Conservation (phyloP, 2,113 vertebrate genomes). For the Gracilinanus agilis region DNA sequence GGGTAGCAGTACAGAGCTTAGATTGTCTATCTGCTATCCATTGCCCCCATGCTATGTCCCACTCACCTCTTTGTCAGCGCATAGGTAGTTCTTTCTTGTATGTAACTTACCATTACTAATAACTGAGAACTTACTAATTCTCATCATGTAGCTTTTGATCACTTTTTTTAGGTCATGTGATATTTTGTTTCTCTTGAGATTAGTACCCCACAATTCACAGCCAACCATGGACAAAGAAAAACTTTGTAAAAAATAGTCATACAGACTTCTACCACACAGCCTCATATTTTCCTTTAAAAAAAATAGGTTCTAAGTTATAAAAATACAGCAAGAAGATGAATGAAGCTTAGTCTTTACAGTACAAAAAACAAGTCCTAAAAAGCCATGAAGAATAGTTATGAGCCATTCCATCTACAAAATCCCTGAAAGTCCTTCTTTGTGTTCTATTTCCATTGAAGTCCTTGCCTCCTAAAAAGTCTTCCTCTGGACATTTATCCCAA, state of each 20-base stretch:
- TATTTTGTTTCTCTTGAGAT: neutral
- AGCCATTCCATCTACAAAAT: conserved; percentile 2
- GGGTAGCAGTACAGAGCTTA: no score
- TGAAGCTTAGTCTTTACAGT: conserved; percentile 41
- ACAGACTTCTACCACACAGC: neutral
- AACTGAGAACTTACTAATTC: neutral
- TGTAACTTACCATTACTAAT: neutral
- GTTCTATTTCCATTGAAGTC: neutral
- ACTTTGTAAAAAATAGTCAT: neutral
- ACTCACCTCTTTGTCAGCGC: no score
- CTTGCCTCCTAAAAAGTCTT: conserved; percentile 12
- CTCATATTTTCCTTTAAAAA: conserved; percentile 20
- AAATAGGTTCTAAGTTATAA: neutral
- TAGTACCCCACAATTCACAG: neutral
- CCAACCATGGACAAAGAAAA: neutral
- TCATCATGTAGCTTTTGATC: neutral
- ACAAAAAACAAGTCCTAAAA: conserved; percentile 17
- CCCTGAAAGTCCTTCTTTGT: neutral
- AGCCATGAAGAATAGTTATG: conserved; percentile 5
- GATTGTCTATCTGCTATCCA: no score
- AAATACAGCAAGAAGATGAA: conserved; percentile 39
- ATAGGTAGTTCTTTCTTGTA: neutral
- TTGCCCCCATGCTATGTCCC: no score
- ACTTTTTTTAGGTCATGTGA: neutral
- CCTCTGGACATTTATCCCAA: neutral